A percentile compares a stretch with the other conserved stretches of the same genome.
Conservation (phyloP, 2,888 invertebrate species). For the Nemurella pictetii region DNA sequence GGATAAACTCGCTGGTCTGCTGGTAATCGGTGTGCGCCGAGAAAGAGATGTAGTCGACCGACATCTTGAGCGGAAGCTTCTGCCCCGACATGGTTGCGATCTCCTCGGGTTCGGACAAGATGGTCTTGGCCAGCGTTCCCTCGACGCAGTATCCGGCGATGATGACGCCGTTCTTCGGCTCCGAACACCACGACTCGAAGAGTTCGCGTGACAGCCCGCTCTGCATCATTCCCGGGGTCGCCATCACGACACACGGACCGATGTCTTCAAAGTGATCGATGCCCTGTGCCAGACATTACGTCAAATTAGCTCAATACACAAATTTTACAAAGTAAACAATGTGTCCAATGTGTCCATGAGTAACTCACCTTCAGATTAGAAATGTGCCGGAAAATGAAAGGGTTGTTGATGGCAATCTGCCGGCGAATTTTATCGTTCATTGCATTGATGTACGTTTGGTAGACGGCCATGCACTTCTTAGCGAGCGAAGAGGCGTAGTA, state of each 20-base stretch:
- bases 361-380: constrained; percentile 77
- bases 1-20: constrained; percentile 96
- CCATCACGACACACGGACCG: constrained; percentile 99
- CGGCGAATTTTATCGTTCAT: constrained; percentile 98
- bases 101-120: constrained; percentile 97
- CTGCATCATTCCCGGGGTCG: constrained; percentile 99
- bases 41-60: constrained; percentile 98
- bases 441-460: constrained; percentile 98
- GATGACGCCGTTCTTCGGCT: constrained; percentile 96
- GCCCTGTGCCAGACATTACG: constrained; percentile 60
- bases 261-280: constrained; percentile 99
- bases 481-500: constrained; percentile 99
- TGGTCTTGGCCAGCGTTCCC: constrained; percentile 88
- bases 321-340: background rate
- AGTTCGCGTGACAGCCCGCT: constrained; percentile 95
- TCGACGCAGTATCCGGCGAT: constrained; percentile 95
- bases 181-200: constrained; percentile 99
- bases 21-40: constrained; percentile 98
- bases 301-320: background rate
- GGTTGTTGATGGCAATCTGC: constrained; percentile 97
- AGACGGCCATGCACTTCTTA: constrained; percentile 99
- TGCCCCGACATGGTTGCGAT: constrained; percentile 94
- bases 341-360: background rate
- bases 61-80: constrained; percentile 94
- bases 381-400: constrained; percentile 98